Evolutionary conservation across 2,888 invertebrate genomes (phyloP).

Genomic region (Mesodorylaimus sp.): DNA sequence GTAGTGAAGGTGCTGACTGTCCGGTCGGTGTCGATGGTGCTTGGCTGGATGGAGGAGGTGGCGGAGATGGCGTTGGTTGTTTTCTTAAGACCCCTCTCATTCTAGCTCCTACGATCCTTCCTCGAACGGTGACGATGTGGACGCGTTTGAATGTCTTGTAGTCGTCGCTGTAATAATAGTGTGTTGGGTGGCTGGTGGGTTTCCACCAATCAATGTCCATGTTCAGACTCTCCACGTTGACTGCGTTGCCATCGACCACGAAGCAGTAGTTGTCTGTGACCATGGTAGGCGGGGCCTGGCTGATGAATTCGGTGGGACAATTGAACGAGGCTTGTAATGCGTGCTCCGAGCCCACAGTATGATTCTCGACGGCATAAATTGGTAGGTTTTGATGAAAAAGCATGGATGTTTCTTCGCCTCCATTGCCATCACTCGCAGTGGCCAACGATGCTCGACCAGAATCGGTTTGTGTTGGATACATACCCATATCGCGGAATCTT

Average conservation of each 20-base stretch:
- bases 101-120: slow-evolving; percentile 2
- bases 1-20: not conserved
- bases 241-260: slow-evolving; percentile 19
- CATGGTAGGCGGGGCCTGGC: slow-evolving; percentile 17
- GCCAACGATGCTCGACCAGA: too few species aligned
- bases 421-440: too few species aligned
- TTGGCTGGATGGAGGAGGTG: not conserved
- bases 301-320: slow-evolving; percentile 5
- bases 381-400: not conserved
- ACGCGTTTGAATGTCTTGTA: slow-evolving; percentile 18
- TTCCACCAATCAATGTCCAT: slow-evolving; percentile 18
- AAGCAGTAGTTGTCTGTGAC: slow-evolving; percentile 22
- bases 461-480: too few species aligned
- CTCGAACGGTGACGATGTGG: not conserved
- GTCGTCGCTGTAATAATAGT: slow-evolving; percentile 22
- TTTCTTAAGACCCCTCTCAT: not conserved
- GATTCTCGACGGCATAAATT: not conserved
- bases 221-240: not conserved
- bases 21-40: not conserved
- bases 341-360: slow-evolving; percentile 6
- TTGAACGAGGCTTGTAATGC: not conserved
- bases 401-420: not conserved
- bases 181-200: slow-evolving; percentile 20
- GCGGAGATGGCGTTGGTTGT: not conserved
- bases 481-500: not conserved